Evolutionary conservation across 2,888 invertebrate genomes (phyloP).

Genomic region (Drosophila pegasa): DNA sequence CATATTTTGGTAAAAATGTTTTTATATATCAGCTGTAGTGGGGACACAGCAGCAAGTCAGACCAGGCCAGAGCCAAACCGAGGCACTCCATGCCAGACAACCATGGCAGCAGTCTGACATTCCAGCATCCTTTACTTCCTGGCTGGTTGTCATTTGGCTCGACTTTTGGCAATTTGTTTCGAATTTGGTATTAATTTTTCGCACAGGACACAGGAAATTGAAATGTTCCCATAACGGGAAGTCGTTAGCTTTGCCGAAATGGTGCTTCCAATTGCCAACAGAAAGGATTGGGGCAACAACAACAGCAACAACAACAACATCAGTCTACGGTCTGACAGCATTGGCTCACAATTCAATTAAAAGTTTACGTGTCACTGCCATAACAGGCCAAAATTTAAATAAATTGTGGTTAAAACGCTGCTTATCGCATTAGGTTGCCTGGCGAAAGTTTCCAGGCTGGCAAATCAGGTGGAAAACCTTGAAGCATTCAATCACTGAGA

Average conservation of each 20-base stretch:
- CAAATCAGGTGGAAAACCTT: slow-evolving; percentile 19
- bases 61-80: neutral
- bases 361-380: slow-evolving; percentile 57
- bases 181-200: slow-evolving; percentile 77
- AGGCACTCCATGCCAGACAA: slow-evolving; percentile 19
- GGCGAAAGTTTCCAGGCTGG: slow-evolving; percentile 30
- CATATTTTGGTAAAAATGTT: slow-evolving; percentile 73
- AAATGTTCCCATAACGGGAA: slow-evolving; percentile 78
- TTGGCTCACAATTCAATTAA: slow-evolving; percentile 68
- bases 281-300: slow-evolving; percentile 12
- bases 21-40: slow-evolving; percentile 42
- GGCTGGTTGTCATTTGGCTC: slow-evolving; percentile 60
- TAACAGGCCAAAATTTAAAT: slow-evolving; percentile 44
- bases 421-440: slow-evolving; percentile 60
- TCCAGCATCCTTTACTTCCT: slow-evolving; percentile 69
- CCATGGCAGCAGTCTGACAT: slow-evolving; percentile 33
- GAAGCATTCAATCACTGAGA: slow-evolving; percentile 26
- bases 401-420: slow-evolving; percentile 54
- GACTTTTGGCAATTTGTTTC: slow-evolving; percentile 71
- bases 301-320: slow-evolving; percentile 7
- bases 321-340: slow-evolving; percentile 38
- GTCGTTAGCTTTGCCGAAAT: slow-evolving; percentile 62
- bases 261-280: slow-evolving; percentile 20
- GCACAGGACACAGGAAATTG: slow-evolving; percentile 76
- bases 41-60: slow-evolving; percentile 11